phyloP scores from a whole-genome alignment of 30 jellyfish, hydroid and myxozoan genomes.

The Aurelia aurita region DNA sequence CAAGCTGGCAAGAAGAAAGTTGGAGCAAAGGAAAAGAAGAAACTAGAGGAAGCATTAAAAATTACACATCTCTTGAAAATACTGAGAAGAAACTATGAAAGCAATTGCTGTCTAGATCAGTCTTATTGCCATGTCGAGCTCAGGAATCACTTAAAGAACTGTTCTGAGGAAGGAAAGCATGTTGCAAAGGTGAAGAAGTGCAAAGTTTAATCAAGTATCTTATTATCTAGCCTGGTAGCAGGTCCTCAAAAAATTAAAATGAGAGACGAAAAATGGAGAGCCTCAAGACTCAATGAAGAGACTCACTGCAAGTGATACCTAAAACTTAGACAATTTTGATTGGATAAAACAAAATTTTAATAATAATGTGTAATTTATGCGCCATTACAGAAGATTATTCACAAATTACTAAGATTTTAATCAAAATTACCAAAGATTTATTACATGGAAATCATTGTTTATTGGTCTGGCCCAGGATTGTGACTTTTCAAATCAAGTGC shows the following conservation, averaged over 20 bases:
- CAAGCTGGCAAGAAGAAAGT: conserved; percentile 47
- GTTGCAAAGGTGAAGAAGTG: conserved; percentile 54
- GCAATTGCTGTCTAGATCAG: conserved; percentile 27
- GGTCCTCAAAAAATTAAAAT: no score
- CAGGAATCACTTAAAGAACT: conserved; percentile 22
- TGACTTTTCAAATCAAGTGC: not conserved
- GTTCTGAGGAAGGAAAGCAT: conserved; percentile 35
- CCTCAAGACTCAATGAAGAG: no score
- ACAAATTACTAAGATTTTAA: no score
- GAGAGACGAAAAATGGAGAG: no score
- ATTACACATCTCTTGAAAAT: conserved; percentile 28
- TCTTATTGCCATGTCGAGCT: conserved; percentile 53
- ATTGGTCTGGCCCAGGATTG: no score
- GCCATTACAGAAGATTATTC: not conserved
- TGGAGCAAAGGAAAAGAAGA: conserved; percentile 45
- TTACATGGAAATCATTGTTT: not conserved
- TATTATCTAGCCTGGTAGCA: no score
- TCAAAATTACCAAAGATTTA: not conserved
- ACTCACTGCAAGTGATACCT: no score
- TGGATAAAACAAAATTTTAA: not conserved
- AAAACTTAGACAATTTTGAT: no score
- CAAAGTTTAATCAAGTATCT: no score
- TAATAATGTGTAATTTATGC: not conserved
- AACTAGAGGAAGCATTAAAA: conserved; percentile 28
- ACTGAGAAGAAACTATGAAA: conserved; percentile 40